Evolutionary conservation across 2,113 vertebrate species (phyloP).

Genomic region (Anas platyrhynchos): DNA sequence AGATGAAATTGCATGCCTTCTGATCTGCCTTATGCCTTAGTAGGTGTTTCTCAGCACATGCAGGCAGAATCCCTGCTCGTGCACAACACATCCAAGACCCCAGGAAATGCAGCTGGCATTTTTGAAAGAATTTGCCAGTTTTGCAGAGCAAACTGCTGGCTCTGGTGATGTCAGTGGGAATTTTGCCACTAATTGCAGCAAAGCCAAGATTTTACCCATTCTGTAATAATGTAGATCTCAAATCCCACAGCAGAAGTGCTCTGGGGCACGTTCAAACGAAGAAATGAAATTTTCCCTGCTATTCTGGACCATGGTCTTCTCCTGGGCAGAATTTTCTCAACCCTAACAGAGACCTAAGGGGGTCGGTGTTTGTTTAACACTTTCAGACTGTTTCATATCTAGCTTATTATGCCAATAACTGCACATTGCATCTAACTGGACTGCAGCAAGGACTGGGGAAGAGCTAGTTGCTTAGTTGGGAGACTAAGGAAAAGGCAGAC

Average conservation of each 20-base stretch:
- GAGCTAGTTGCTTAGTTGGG: not conserved
- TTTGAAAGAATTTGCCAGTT: slow-evolving; percentile 50
- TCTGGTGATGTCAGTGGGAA: slow-evolving; percentile 57
- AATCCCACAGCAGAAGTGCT: slow-evolving; percentile 55
- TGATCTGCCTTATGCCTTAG: not conserved
- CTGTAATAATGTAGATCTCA: slow-evolving; percentile 23
- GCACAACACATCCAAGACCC: slow-evolving; percentile 37
- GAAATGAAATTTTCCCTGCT: slow-evolving; percentile 22
- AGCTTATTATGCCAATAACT: slow-evolving; percentile 2
- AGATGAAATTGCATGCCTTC: not conserved
- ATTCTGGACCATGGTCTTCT: slow-evolving; percentile 16
- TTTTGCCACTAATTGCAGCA: slow-evolving; percentile 54
- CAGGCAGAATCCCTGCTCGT: not conserved
- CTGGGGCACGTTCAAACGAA: slow-evolving; percentile 19
- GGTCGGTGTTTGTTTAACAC: slow-evolving; percentile 50
- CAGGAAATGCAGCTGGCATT: slow-evolving; percentile 68
- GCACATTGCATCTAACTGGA: not conserved
- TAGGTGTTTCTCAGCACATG: not conserved
- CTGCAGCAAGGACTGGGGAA: not conserved
- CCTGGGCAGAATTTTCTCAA: slow-evolving; percentile 41
- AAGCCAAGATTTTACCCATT: slow-evolving; percentile 62
- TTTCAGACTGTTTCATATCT: slow-evolving; percentile 45
- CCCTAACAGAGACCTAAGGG: slow-evolving; percentile 39
- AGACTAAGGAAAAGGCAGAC: not conserved
- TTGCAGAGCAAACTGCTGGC: slow-evolving; percentile 59